Base-by-base conservation (phyloP, 2,797 vertebrate species). In the Delichon dasypus region DNA sequence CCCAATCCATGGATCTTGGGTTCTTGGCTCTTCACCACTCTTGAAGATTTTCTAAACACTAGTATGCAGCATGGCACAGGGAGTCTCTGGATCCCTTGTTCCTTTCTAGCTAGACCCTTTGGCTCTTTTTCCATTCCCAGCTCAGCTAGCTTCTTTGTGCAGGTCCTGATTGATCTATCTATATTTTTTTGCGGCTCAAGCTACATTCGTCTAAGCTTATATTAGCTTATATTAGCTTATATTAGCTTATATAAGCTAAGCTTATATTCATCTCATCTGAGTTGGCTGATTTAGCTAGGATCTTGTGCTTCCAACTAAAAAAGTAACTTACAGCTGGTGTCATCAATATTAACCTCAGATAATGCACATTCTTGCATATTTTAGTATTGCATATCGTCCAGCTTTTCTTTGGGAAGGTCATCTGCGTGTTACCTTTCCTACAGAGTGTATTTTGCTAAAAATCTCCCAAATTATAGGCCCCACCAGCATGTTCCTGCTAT, bases 171-270 rank as follows among this genome's bases (percentile, higher is more conserved):
- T 60, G 20, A 4, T 16, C 1, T 44, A 7, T 42, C 44, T 38
- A 13, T 4, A 9, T 26, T 15, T 16, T 34, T 17, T 34, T 7
- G 4, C 14, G 4, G 2, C 6, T 68, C 7, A 40, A 5, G 10
- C n/a, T n/a, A n/a, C n/a, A n/a, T n/a, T n/a, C n/a, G n/a, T n/a
- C 7, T 27, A 78, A 81, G 6, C 21, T 74, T 64, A 25, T 48
- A 74, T 62, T 84, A n/a, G n/a, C n/a, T n/a, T n/a, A n/a, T n/a
- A n/a, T n/a, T n/a, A n/a, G n/a, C n/a, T n/a, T n/a, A n/a, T n/a
- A n/a, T n/a, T n/a, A n/a, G n/a, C n/a, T n/a, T n/a, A n/a, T n/a
- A n/a, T n/a, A n/a, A n/a, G n/a, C 7, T 27, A 78, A 81, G 6
- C 21, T 74, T 64, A 25, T 48, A 74, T 62, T 84, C 21, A 64